A percentile compares a stretch with the other conserved stretches of the same genome.
Evolutionary conservation across 2,113 vertebrate species (phyloP).

Genomic region (Labeo rohita): DNA sequence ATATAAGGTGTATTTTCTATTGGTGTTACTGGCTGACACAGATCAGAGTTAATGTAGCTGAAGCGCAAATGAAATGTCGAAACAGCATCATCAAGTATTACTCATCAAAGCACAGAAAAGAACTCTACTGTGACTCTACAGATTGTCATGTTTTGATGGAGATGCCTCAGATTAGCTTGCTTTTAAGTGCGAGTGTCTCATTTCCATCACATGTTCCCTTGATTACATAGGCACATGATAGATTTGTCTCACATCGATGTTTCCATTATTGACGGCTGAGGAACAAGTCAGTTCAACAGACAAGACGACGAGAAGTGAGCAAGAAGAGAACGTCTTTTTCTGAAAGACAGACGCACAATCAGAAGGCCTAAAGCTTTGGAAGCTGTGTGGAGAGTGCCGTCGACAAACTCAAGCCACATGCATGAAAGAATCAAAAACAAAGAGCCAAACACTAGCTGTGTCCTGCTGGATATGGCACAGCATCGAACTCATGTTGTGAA

Average conservation of each 20-base stretch:
- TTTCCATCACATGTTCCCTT: conserved; percentile 44
- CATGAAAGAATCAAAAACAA: conserved; percentile 10
- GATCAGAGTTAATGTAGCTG: background rate
- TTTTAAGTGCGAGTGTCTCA: conserved; percentile 10
- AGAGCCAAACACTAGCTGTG: conserved; percentile 28
- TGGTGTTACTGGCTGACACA: background rate
- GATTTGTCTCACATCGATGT: conserved; percentile 99
- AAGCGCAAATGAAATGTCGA: background rate
- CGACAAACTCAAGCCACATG: background rate
- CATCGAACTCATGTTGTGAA: conserved; percentile 12
- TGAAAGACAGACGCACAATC: background rate
- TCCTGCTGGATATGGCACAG: conserved; percentile 12
- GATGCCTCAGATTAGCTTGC: conserved; percentile 13
- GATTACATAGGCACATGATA: conserved; percentile 91
- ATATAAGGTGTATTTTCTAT: background rate
- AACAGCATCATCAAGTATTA: background rate
- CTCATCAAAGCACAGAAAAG: background rate
- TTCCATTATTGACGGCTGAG: conserved; percentile 92
- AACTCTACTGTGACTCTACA: background rate
- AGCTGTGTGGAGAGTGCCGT: background rate
- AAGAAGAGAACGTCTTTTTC: conserved; percentile 9
- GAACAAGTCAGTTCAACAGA: conserved; percentile 34
- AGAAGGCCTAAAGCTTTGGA: background rate
- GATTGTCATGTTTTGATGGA: conserved; percentile 5
- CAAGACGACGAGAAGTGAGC: background rate